Base-by-base conservation (phyloP, 2,888 invertebrate genomes). In the Cistogaster globosa region DNA sequence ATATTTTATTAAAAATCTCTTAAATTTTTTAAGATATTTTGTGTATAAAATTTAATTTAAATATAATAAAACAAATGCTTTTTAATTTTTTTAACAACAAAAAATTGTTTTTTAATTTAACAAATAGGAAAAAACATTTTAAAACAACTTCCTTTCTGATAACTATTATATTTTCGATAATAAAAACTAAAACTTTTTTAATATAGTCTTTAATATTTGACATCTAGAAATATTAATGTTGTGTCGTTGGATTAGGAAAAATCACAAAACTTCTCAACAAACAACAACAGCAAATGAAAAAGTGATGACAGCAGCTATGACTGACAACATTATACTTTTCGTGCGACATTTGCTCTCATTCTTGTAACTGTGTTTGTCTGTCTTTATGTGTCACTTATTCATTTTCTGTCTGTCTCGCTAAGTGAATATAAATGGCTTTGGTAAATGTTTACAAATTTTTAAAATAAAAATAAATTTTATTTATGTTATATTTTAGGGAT, bases 271-370 rank as follows among this genome's bases (percentile, higher is more conserved):
- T 32, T 5, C 8, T 32, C 2, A 65, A 38, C 16, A n/a, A 36
- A 36, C 36, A 65, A 36, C 65, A 58, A 74, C 57, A 74, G 68
- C 14, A 67, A 67, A 58, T 55, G 36, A 62, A 67, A 80, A 51
- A 65, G 58, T 58, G 53, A 75, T 62, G 53, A 71, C 32, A 74
- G 48, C 45, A 71, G 71, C 71, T 45, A 76, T 67, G 84, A 84
- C 75, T 85, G 85, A 85, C 81, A 85, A 81, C 76, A 78, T 74
- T 78, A 78, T 76, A 69, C 69, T 82, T 77, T 55, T 48, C 26
- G 18, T 74, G 74, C 72, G 81, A 85, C 84, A 85, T 77, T 85
- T 85, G 79, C 62, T 86, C 83, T 69, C 68, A 62, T 68, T 60
- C 55, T 68, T 42, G 42, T 32, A 18, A 38, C 55, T 65, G n/a